These are phyloP conservation scores for Malurus elegans DNA, from an alignment of 2,113 vertebrate genomes.

Conservation along the genomic window DNA sequence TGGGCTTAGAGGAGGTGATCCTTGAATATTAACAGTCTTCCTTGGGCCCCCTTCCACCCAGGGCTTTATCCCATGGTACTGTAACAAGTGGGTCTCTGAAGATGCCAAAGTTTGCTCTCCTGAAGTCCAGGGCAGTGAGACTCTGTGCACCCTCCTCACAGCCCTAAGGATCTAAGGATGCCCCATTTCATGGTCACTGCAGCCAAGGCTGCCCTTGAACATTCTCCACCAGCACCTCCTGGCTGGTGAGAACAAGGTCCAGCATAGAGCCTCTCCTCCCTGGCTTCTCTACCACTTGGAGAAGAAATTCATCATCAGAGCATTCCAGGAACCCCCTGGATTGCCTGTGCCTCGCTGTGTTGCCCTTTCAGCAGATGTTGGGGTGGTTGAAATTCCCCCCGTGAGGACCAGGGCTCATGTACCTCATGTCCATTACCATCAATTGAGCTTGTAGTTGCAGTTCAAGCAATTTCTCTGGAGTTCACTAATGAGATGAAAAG, in stretches of 20 bases:
- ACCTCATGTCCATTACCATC: not conserved
- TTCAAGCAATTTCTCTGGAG: not conserved
- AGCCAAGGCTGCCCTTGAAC: not conserved
- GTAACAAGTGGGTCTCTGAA: not conserved
- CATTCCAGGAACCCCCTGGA: not conserved
- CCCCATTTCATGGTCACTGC: not conserved
- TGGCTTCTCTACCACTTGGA: not conserved
- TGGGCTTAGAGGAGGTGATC: not conserved
- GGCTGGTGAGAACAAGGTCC: not conserved
- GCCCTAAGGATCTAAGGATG: not conserved
- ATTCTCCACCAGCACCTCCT: not conserved
- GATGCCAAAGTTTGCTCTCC: not conserved
- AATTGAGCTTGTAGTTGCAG: not conserved
- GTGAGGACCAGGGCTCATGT: not conserved
- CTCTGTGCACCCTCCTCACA: not conserved
- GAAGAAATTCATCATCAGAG: not conserved
- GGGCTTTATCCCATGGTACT: not conserved
- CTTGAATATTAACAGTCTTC: not conserved
- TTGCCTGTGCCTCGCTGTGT: not conserved
- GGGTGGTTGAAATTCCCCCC: not conserved
- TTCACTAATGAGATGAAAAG: not conserved
- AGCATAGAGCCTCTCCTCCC: not conserved
- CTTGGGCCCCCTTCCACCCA: not conserved
- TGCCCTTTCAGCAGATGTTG: too few relatives aligned
- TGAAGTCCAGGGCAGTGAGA: not conserved